Evolutionary conservation across 1,140 invertebrate genomes (phyloP).

Genomic region (Ceratina japonica): DNA sequence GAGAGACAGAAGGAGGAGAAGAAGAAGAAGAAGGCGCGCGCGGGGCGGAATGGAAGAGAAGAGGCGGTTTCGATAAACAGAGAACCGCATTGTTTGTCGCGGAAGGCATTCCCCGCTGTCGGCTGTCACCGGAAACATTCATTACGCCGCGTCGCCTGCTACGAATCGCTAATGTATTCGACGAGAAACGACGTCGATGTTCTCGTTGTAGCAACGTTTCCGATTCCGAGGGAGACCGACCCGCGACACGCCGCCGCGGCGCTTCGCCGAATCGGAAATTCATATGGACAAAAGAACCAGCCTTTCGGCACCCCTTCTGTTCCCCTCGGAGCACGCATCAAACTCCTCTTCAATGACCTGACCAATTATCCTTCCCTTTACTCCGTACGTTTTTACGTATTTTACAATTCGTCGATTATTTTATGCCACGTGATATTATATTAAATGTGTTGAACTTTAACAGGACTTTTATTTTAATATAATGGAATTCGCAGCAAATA

Average conservation of each 20-base stretch:
- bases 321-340: too few relatives aligned
- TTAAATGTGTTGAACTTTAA: too few relatives aligned
- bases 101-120: slow-evolving; percentile 69
- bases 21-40: slow-evolving; percentile 19
- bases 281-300: slow-evolving; percentile 59
- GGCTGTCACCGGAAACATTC: slow-evolving; percentile 76
- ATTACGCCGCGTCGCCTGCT: slow-evolving; percentile 71
- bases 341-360: too few relatives aligned
- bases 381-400: too few relatives aligned
- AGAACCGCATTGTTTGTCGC: slow-evolving; percentile 75
- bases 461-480: too few relatives aligned
- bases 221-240: not conserved
- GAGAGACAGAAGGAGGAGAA: slow-evolving; percentile 6
- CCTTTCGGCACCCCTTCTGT: too few relatives aligned
- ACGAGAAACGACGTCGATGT: slow-evolving; percentile 46
- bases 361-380: too few relatives aligned
- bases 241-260: slow-evolving; percentile 18
- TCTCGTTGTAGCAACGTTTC: slow-evolving; percentile 45
- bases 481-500: too few relatives aligned
- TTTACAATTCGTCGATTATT: too few relatives aligned
- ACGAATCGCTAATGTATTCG: slow-evolving; percentile 74
- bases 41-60: slow-evolving; percentile 37
- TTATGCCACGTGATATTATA: too few relatives aligned
- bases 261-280: slow-evolving; percentile 70
- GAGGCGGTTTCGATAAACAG: slow-evolving; percentile 58